Base-by-base conservation (phyloP, 1,140 invertebrate species). In the Sycophila sp. region DNA sequence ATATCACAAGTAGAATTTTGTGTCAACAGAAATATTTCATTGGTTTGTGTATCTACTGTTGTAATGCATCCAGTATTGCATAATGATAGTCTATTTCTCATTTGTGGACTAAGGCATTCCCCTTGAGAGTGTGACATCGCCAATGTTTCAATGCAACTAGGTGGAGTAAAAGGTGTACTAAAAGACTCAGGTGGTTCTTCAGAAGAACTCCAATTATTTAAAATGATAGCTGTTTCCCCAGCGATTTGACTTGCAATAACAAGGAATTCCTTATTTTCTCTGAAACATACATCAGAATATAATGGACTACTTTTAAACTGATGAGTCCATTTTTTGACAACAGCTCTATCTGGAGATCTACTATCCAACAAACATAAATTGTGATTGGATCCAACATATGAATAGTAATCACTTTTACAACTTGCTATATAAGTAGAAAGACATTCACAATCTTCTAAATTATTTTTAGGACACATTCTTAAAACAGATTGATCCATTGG, bases 271-370 rank as follows among this genome's bases (percentile, higher is more conserved):
- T 78, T 69, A 2, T 79, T 69, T 11, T 78, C 58, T 59, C 80
- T 85, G 36, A 6, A 76, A 78, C 68, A 68, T 60, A 73, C 32
- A 64, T 77, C 55, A n/a, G 66, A 76, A 32, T 77, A 70, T 56
- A 83, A 42, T 1, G 84, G 85, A 24, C 81, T 71, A 69, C 77
- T 78, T 73, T 83, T 80, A 1, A 86, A 80, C n/a, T 83, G 77
- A 75, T 86, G 85, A 22, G 80, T 85, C 85, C 85, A 86, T 69
- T 85, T 85, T 75, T 85, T 84, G 30, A 71, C 69, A n/a, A 85
- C 73, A 6, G 76, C 74, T 11, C 71, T 51, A 11, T 76, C 69
- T 11, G 78, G 75, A 13, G 67, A 78, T 30, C 85, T 79, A 71
- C 73, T 79, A 62, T 86, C 85, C 11, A 79, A 73, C 71, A 85